These are phyloP conservation scores for Drosophila austrosaltans DNA, from an alignment of 2,888 invertebrate species.

Conservation along the genomic window DNA sequence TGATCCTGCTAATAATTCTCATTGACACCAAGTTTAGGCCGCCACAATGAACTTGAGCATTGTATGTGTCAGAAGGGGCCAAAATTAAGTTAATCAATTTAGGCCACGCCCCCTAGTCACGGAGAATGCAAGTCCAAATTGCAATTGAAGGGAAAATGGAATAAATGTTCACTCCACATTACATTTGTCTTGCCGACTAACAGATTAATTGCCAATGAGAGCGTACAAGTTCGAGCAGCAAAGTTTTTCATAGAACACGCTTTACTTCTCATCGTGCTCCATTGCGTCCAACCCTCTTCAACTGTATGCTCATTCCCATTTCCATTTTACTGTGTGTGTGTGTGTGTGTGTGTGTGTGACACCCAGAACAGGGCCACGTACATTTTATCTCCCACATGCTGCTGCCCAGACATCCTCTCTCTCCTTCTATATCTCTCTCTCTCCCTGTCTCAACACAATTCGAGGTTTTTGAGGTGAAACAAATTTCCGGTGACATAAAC, in stretches of 20 bases:
- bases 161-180: conserved; percentile 55
- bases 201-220: conserved; percentile 82
- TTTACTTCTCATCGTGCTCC: conserved; percentile 30
- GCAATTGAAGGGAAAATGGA: conserved; percentile 43
- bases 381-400: conserved; percentile 65
- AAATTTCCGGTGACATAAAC: conserved; percentile 84
- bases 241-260: conserved; percentile 67
- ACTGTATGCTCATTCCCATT: neutral
- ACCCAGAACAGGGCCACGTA: conserved; percentile 61
- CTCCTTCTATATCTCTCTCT: too few species aligned
- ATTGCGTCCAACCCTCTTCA: conserved; percentile 28
- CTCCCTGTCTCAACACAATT: conserved; percentile 66
- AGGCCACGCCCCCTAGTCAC: conserved; percentile 34
- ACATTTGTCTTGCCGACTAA: conserved; percentile 68
- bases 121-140: conserved; percentile 66
- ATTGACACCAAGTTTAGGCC: conserved; percentile 71
- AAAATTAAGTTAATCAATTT: conserved; percentile 75
- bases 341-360: conserved; percentile 32
- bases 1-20: conserved; percentile 68
- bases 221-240: conserved; percentile 76
- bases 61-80: conserved; percentile 41
- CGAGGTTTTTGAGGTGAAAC: conserved; percentile 82
- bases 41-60: conserved; percentile 67
- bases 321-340: conserved; percentile 48
- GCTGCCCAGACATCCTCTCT: conserved; percentile 37